phyloP scores from a whole-genome alignment of 2,113 vertebrate species.

The Chionodraco myersi region DNA sequence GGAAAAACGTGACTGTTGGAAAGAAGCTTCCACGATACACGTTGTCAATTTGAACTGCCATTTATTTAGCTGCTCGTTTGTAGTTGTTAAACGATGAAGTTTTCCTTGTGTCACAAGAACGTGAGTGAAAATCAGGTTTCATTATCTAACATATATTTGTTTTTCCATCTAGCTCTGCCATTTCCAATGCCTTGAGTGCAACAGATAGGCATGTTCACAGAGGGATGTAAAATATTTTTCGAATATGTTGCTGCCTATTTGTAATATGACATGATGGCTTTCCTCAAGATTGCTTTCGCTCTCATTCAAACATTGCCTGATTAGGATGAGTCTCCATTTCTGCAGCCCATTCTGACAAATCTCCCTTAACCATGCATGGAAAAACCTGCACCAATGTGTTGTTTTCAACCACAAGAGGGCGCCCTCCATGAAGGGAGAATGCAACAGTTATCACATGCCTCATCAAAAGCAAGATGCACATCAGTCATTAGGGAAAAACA shows the following conservation, averaged over 20 bases:
- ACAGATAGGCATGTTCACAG: not conserved
- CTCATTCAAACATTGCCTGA: not conserved
- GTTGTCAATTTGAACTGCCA: not conserved
- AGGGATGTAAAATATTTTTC: not conserved
- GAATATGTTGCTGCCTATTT: not conserved
- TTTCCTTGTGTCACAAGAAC: not conserved
- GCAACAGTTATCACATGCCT: not conserved
- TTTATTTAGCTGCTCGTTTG: not conserved
- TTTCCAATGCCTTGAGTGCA: not conserved
- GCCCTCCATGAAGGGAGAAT: not conserved
- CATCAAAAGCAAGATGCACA: constrained; percentile 5
- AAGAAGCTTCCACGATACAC: not conserved
- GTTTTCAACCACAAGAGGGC: constrained; percentile 45
- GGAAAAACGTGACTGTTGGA: not conserved
- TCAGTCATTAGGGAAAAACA: not conserved
- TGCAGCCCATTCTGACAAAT: not conserved
- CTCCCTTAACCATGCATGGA: not conserved
- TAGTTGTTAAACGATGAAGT: not conserved
- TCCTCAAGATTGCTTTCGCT: not conserved
- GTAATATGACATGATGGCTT: not conserved
- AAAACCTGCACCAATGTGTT: not conserved
- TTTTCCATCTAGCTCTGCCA: not conserved
- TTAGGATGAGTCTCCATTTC: not conserved
- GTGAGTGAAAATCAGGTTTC: not conserved
- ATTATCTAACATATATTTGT: not conserved